Evolutionary conservation across 2,113 vertebrate species (phyloP).

Genomic region (Melierax canorus): DNA sequence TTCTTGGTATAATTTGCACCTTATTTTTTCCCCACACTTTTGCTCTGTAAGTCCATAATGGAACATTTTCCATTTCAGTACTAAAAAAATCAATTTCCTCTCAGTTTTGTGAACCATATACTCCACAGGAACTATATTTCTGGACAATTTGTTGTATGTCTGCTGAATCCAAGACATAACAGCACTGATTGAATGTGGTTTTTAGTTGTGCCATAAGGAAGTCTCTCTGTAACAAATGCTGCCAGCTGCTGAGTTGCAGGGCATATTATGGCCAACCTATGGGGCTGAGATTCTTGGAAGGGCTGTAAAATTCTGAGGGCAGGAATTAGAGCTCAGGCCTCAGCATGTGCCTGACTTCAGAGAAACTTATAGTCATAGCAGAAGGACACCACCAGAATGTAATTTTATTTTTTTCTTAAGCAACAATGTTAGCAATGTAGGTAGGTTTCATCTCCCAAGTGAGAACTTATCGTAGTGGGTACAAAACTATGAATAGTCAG

Average conservation of each 20-base stretch:
- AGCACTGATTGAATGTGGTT: neutral
- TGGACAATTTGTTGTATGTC: neutral
- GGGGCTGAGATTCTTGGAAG: neutral
- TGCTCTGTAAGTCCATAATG: neutral
- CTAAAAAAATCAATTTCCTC: neutral
- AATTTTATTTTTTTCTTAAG: neutral
- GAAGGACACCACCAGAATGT: neutral
- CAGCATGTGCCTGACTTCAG: neutral
- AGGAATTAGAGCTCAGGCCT: neutral
- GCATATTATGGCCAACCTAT: neutral
- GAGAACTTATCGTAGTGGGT: neutral
- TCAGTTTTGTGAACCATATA: neutral
- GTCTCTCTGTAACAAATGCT: neutral
- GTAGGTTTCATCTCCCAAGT: neutral
- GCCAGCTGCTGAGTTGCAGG: neutral
- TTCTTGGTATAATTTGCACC: neutral
- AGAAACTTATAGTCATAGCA: neutral
- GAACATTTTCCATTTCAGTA: neutral
- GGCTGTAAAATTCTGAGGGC: neutral
- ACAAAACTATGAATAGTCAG: neutral
- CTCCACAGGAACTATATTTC: neutral
- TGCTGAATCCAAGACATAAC: neutral
- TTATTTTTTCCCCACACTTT: neutral
- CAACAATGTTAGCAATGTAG: neutral
- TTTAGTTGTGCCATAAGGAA: neutral